Evolutionary conservation across 2,888 invertebrate species (phyloP).

Genomic region (Lochmaea capreae): DNA sequence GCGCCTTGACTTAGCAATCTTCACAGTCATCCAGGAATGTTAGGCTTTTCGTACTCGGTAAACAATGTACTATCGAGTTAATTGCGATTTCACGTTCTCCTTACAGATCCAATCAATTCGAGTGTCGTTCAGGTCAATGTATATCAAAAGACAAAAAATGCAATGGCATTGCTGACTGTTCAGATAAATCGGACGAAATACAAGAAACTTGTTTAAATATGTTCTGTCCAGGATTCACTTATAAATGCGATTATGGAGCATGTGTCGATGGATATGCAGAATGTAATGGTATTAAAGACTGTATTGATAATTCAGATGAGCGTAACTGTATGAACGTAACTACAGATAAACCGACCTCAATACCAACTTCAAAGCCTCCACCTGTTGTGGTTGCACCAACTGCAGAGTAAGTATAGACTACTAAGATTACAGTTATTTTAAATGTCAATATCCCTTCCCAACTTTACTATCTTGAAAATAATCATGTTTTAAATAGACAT

Average conservation of each 20-base stretch:
- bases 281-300: conserved; percentile 68
- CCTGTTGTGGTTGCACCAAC: background rate
- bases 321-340: conserved; percentile 33
- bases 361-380: conserved; percentile 12
- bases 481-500: too few relatives aligned
- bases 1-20: too few relatives aligned
- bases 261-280: conserved; percentile 63
- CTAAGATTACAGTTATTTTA: too few relatives aligned
- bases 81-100: background rate
- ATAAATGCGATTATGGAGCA: conserved; percentile 57
- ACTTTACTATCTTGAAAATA: too few relatives aligned
- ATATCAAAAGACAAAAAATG: conserved; percentile 52
- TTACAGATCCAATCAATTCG: conserved; percentile 51
- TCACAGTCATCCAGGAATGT: too few relatives aligned
- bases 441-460: too few relatives aligned
- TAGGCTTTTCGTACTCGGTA: too few relatives aligned
- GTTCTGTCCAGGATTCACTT: conserved; percentile 52
- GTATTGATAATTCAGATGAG: conserved; percentile 69
- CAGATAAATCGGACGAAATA: conserved; percentile 57
- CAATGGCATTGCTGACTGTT: conserved; percentile 55
- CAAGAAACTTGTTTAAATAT: conserved; percentile 49
- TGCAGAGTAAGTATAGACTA: background rate
- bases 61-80: too few relatives aligned
- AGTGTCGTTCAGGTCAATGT: conserved; percentile 52
- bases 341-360: conserved; percentile 7